Evolutionary conservation across 2,113 vertebrate species (phyloP).

Genomic region (Hippocampus zosterae): DNA sequence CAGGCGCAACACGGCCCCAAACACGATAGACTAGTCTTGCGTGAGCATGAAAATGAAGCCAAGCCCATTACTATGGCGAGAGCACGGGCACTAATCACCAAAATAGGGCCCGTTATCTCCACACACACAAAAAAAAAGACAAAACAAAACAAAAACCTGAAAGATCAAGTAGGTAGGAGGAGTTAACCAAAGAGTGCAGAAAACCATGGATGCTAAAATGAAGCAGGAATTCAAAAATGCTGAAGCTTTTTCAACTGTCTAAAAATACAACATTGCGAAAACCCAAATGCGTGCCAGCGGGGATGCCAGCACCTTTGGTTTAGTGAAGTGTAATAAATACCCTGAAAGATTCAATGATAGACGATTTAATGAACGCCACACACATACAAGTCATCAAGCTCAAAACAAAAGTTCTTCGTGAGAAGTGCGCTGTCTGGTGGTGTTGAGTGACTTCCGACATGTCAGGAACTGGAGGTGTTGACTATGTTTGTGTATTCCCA

Average conservation of each 20-base stretch:
- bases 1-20: too few relatives aligned
- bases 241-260: slow-evolving; percentile 44
- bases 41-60: too few relatives aligned
- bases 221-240: slow-evolving; percentile 18
- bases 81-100: too few relatives aligned
- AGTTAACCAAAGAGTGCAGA: slow-evolving; percentile 36
- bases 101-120: too few relatives aligned
- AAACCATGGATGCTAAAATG: slow-evolving; percentile 65
- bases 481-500: slow-evolving; percentile 38
- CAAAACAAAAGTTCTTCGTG: slow-evolving; percentile 51
- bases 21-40: too few relatives aligned
- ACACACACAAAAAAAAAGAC: not conserved
- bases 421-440: slow-evolving; percentile 51
- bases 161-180: too few relatives aligned
- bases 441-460: slow-evolving; percentile 11
- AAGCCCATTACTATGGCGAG: too few relatives aligned
- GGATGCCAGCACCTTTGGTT: slow-evolving; percentile 43
- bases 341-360: slow-evolving; percentile 44
- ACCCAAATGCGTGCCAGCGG: not conserved
- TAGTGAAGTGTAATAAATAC: slow-evolving; percentile 53
- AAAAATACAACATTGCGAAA: slow-evolving; percentile 56
- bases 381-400: slow-evolving; percentile 8
- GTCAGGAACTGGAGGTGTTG: slow-evolving; percentile 50
- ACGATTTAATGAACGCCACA: slow-evolving; percentile 31
- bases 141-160: too few relatives aligned